phyloP scores from a whole-genome alignment of 2,888 invertebrate genomes.

The Mactromeris polynyma region DNA sequence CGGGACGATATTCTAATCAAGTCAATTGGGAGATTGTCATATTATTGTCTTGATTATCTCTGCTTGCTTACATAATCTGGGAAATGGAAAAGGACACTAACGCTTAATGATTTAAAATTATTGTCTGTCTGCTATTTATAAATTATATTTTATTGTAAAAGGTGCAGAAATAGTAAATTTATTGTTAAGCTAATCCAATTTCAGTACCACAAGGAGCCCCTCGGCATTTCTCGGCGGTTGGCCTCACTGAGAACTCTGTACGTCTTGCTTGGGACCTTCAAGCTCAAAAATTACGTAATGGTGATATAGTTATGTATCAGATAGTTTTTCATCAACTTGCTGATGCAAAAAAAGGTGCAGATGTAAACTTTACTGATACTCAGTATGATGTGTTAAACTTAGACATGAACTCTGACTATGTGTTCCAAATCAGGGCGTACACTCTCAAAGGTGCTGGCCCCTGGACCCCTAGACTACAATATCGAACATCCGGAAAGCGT shows the following conservation, averaged over 20 bases:
- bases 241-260: constrained; percentile 92
- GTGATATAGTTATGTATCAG: constrained; percentile 96
- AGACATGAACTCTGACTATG: constrained; percentile 97
- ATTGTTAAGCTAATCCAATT: constrained; percentile 30
- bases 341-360: constrained; percentile 89
- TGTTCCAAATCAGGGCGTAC: constrained; percentile 96
- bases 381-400: constrained; percentile 88
- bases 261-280: constrained; percentile 89
- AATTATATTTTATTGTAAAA: background rate
- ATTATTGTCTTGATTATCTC: too few relatives aligned
- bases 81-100: too few relatives aligned
- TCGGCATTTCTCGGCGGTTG: constrained; percentile 91
- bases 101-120: too few relatives aligned
- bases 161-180: background rate
- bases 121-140: too few relatives aligned
- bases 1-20: too few relatives aligned
- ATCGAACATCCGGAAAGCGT: constrained; percentile 84
- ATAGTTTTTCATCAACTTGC: constrained; percentile 91
- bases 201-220: constrained; percentile 87
- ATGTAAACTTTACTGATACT: constrained; percentile 85
- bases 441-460: constrained; percentile 97
- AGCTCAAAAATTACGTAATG: constrained; percentile 95
- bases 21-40: too few relatives aligned
- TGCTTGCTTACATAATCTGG: too few relatives aligned
- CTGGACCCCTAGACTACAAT: constrained; percentile 93